These are phyloP conservation scores for Nasonia longicornis DNA, from an alignment of 1,140 invertebrate genomes.

Conservation along the genomic window DNA sequence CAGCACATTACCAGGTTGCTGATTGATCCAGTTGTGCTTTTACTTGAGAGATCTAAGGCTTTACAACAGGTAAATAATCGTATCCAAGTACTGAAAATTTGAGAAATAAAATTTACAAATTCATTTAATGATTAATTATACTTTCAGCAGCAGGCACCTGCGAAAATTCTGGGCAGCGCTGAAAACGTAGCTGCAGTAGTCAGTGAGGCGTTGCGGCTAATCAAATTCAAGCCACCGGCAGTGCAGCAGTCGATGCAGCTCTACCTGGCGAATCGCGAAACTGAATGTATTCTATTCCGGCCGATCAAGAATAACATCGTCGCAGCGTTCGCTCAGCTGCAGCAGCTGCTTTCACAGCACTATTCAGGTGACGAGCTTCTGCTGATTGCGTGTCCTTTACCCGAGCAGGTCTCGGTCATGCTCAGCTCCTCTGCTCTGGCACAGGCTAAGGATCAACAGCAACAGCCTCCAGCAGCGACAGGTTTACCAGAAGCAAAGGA, in stretches of 20 bases:
- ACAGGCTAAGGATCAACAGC: conserved; percentile 51
- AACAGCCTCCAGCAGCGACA: not conserved
- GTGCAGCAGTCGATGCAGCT: conserved; percentile 92
- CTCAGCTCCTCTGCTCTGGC: conserved; percentile 80
- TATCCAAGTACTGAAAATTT: not conserved
- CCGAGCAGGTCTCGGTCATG: conserved; percentile 92
- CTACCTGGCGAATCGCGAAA: conserved; percentile 96
- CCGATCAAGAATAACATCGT: conserved; percentile 95
- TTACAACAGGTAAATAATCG: conserved; percentile 62
- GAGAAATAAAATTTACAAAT: not conserved
- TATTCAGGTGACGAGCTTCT: conserved; percentile 85
- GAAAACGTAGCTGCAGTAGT: conserved; percentile 62
- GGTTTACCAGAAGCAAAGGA: not conserved
- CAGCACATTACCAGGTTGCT: conserved; percentile 82
- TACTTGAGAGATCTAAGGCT: conserved; percentile 79
- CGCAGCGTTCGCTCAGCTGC: conserved; percentile 85
- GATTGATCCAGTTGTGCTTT: conserved; percentile 78
- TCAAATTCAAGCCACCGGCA: conserved; percentile 83
- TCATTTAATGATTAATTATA: not conserved
- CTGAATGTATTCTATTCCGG: conserved; percentile 94
- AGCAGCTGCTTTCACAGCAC: conserved; percentile 80
- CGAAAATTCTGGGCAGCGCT: conserved; percentile 63
- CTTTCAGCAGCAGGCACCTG: not conserved
- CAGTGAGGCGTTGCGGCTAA: conserved; percentile 76
- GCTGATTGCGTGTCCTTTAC: conserved; percentile 87